Evolutionary conservation across 2,113 vertebrate genomes (phyloP), one percentile per base, ranked within the genome.

Genomic region (Phoenicopterus ruber): DNA sequence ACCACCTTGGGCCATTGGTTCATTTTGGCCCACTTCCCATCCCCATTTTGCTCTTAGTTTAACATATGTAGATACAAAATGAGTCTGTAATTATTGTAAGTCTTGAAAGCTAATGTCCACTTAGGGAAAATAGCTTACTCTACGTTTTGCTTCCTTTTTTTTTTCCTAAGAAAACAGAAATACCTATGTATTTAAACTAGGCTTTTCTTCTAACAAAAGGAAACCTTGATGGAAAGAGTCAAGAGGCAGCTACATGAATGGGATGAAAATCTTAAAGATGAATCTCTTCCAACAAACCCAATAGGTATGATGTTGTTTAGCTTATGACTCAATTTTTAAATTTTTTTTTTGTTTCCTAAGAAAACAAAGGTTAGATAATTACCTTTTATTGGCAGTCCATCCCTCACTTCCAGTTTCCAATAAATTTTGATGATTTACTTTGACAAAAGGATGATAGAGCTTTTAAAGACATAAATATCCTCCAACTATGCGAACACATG

Each of bases 231-330:
- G 99, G 99, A 98, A 95, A 98, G 99, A 98, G 99, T 99, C 94
- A 99, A 99, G 98, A 98, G 98, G 92, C 99, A 99, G 94, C 98
- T 99, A 34, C 99, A 98, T 3, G 99, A 99, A 88, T 99, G 99
- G 99, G 99, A 99, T 76, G 99, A 99, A 98, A 99, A 99, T 89
- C 98, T 99, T 28, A 99, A 99, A 94, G 99, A 99, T n/a, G 99
- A 99, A 82, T 99, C 99, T 36, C 99, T 99, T 77, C 99, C 99
- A 28, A 97, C 98, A 52, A 99, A 99, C 87, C 99, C 99, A 90
- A 95, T 99, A 98, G 99, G 99, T 99, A 98, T 11, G 90, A 63
- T 46, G 24, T 26, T 85, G 4, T 44, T 71, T 29, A 52, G 20
- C 9, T n/a, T 31, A 44, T 5, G 0, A n/a, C 31, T 69, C 15